Conservation (phyloP, 2,113 vertebrate genomes). For the Dasyurus viverrinus region DNA sequence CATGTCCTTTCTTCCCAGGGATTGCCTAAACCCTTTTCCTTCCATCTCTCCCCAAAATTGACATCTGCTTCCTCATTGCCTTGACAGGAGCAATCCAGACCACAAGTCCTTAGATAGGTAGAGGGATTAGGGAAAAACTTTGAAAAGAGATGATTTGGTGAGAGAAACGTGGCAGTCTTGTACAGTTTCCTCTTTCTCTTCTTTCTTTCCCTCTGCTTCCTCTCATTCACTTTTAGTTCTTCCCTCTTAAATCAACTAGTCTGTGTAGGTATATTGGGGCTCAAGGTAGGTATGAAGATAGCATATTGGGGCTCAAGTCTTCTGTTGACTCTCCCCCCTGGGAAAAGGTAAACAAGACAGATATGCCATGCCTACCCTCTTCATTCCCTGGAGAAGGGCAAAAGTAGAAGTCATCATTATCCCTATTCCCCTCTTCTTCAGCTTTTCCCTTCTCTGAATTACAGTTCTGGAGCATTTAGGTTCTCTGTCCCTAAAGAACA, state of each 20-base stretch:
- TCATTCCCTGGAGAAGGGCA: background rate
- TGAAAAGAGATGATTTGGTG: background rate
- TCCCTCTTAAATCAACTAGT: background rate
- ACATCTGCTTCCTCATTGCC: background rate
- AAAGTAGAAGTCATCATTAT: background rate
- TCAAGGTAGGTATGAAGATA: no score
- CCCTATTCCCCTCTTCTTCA: background rate
- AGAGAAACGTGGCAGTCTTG: background rate
- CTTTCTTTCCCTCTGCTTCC: background rate
- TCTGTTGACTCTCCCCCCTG: background rate
- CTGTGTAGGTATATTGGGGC: background rate
- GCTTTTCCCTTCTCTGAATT: background rate
- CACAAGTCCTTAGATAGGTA: background rate
- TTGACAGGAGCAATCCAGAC: background rate
- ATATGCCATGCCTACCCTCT: background rate
- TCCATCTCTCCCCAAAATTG: background rate
- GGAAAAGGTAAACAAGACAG: background rate
- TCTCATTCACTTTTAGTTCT: background rate
- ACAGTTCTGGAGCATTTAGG: background rate
- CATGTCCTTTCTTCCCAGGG: background rate
- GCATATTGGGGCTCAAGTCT: background rate
- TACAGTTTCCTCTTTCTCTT: background rate
- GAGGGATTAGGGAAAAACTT: background rate
- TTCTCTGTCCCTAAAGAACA: background rate
- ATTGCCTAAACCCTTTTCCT: background rate